These are phyloP conservation scores for Pholis gunnellus DNA, from an alignment of 2,113 vertebrate genomes.

Conservation along the genomic window DNA sequence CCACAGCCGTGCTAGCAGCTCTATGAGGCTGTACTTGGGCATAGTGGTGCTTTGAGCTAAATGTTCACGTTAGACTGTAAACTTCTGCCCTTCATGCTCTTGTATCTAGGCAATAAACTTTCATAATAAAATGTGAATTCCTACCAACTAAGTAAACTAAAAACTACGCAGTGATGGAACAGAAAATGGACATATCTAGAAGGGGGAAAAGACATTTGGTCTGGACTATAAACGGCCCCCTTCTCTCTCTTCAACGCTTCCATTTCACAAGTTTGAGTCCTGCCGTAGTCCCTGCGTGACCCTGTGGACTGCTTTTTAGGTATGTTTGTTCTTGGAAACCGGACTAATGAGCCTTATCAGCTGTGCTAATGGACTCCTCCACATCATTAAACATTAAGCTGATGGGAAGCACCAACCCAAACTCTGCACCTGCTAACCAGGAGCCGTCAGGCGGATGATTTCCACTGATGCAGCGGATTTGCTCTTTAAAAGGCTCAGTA, in stretches of 20 bases:
- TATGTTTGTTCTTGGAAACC: constrained; percentile 8
- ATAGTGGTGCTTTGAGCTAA: no score
- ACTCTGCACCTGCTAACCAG: neutral
- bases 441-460: neutral
- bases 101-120: neutral
- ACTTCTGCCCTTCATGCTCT: neutral
- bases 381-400: constrained; percentile 40
- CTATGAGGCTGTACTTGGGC: no score
- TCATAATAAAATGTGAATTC: neutral
- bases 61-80: neutral
- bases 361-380: constrained; percentile 23
- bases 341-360: constrained; percentile 23
- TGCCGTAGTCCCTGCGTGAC: neutral
- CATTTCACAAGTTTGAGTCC: neutral
- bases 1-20: no score
- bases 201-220: neutral
- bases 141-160: neutral
- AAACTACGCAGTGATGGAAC: neutral
- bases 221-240: neutral
- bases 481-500: no score
- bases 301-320: neutral
- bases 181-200: neutral
- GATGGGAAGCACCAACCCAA: neutral
- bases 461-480: neutral
- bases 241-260: neutral